These are phyloP conservation scores for Myzus persicae DNA, from an alignment of 1,140 invertebrate species.

Conservation along the genomic window DNA sequence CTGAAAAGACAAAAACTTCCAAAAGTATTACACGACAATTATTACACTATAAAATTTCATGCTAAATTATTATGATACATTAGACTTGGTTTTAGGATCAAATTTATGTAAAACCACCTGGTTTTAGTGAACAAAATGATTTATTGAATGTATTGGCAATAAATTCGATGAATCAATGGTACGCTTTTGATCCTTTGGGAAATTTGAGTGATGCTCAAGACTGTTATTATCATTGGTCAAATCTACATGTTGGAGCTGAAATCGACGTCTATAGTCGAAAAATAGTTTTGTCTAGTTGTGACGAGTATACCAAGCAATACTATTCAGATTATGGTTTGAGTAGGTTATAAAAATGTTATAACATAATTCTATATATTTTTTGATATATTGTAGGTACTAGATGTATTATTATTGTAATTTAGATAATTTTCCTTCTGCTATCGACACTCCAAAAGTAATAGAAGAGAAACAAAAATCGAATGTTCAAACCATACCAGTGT, in stretches of 20 bases:
- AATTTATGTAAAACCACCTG: slow-evolving; percentile 36
- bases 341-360: neutral
- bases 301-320: slow-evolving; percentile 35
- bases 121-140: slow-evolving; percentile 31
- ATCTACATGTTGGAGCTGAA: slow-evolving; percentile 30
- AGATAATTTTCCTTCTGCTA: neutral
- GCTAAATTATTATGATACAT: neutral
- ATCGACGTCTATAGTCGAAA: slow-evolving; percentile 39
- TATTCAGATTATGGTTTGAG: slow-evolving; percentile 27
- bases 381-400: neutral
- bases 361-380: neutral
- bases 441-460: neutral
- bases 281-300: slow-evolving; percentile 32
- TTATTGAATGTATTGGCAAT: slow-evolving; percentile 31
- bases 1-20: slow-evolving; percentile 50
- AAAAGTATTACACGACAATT: slow-evolving; percentile 1
- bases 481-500: neutral
- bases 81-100: neutral
- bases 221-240: slow-evolving; percentile 30
- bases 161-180: slow-evolving; percentile 23
- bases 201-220: neutral
- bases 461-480: neutral
- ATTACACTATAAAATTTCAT: neutral
- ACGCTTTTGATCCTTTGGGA: neutral
- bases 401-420: neutral